Evolutionary conservation across 2,888 invertebrate species (phyloP), one percentile per base, ranked within the genome.

Genomic region (Horisme vitalbata): DNA sequence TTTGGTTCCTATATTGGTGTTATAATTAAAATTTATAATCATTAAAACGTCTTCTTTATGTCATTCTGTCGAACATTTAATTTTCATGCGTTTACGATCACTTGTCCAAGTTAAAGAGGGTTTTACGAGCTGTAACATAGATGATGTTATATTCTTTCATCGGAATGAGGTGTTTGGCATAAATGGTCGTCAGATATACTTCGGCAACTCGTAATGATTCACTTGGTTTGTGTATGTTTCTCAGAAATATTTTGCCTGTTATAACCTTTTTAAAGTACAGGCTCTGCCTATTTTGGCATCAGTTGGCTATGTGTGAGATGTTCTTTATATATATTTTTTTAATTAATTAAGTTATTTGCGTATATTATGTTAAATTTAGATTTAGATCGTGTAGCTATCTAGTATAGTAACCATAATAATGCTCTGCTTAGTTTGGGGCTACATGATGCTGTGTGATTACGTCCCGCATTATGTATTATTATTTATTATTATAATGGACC

Each of bases 21-120:
- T 8, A 5, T 26, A 1, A 2, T 8, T 11, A 6, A 26, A 11
- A 26, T 11, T 28, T 28, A 14, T 28, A 28, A 18, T n/a, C 11
- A 4, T 26, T 23, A 11, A 2, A 13, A 20, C 27, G 9, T 8
- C 15, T 3, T 2, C n/a, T 18, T 32, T 13, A 9, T 26, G 15
- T 15, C 31, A 11, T 10, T 38, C 32, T 36, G 52, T 41, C 45
- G 28, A 35, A 48, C 27, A 27, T 32, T 14, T 14, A 21, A 44
- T 41, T 41, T 28, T 14, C 31, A 36, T 27, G 48, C 28, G 15
- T 51, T 56, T 53, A 56, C 45, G 56, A 51, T 9, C 52, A 33
- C 21, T 45, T 56, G 51, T 41, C 44, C 39, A 18, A 15, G 26
- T 44, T 53, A 43, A 48, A 41, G 34, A 35, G 45, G 47, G 43